Evolutionary conservation across 2,113 vertebrate species (phyloP).

Genomic region (Rhea pennata): DNA sequence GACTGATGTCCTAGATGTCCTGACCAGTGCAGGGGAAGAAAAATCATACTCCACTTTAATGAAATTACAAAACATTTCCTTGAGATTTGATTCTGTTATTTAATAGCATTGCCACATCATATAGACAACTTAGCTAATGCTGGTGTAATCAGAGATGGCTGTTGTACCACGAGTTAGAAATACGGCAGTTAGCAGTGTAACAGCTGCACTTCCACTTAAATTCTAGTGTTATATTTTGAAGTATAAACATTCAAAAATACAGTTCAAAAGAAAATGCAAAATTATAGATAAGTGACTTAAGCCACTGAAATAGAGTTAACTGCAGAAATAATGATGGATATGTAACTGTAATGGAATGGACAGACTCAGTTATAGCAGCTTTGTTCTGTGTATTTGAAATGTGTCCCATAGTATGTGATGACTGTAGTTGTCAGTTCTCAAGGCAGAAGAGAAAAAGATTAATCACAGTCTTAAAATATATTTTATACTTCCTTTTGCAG

Average conservation of each 20-base stretch:
- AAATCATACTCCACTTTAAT: slow-evolving; percentile 51
- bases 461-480: not conserved
- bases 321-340: not conserved
- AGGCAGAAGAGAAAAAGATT: not conserved
- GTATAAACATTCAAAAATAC: not conserved
- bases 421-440: not conserved
- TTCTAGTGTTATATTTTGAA: not conserved
- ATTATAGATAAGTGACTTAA: not conserved
- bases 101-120: slow-evolving; percentile 50
- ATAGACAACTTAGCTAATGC: slow-evolving; percentile 52
- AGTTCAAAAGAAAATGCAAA: not conserved
- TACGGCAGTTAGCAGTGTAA: not conserved
- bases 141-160: slow-evolving; percentile 52
- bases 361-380: not conserved
- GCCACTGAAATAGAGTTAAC: not conserved
- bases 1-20: not conserved
- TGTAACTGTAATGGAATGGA: not conserved
- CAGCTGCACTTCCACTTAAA: not conserved
- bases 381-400: not conserved
- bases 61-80: slow-evolving; percentile 64
- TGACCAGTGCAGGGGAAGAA: not conserved
- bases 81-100: slow-evolving; percentile 42
- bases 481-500: not conserved
- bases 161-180: not conserved
- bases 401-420: not conserved